Evolutionary conservation across 92 coral and sea anemone genomes (phyloP).

Genomic region (Actinernus sp.): DNA sequence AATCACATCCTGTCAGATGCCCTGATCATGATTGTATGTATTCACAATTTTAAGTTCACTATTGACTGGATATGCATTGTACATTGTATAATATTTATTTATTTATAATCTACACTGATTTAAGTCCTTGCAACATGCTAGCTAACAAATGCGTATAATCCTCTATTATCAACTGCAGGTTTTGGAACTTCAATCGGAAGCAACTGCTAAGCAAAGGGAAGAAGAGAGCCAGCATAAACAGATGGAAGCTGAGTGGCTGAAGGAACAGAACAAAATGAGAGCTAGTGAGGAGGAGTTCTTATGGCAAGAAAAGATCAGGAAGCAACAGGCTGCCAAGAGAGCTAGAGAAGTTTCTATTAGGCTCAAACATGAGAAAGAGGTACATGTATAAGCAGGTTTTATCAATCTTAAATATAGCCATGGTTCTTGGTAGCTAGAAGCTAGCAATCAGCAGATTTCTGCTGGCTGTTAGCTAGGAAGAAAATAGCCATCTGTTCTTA

Average conservation of each 20-base stretch:
- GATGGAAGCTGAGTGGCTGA: conserved; percentile 95
- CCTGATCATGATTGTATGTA: too few relatives aligned
- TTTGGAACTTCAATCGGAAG: conserved; percentile 86
- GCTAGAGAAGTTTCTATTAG: conserved; percentile 91
- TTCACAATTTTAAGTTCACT: too few relatives aligned
- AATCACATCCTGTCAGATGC: too few relatives aligned
- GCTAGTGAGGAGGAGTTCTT: conserved; percentile 90
- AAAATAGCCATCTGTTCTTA: too few relatives aligned
- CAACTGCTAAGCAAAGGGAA: conserved; percentile 74
- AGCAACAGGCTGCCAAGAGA: conserved; percentile 89
- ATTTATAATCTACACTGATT: not conserved
- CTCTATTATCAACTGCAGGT: conserved; percentile 33
- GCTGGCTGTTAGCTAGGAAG: too few relatives aligned
- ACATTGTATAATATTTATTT: not conserved
- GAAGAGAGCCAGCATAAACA: conserved; percentile 89
- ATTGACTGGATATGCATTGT: not conserved
- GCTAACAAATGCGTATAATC: not conserved
- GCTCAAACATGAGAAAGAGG: conserved; percentile 90
- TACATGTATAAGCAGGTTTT: too few relatives aligned
- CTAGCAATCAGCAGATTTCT: too few relatives aligned
- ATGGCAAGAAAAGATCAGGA: conserved; percentile 75
- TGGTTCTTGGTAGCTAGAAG: too few relatives aligned
- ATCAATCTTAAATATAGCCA: too few relatives aligned
- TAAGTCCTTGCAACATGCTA: not conserved
- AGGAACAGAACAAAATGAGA: conserved; percentile 88